Evolutionary conservation across 1,140 invertebrate genomes (phyloP).

Genomic region (Radopholus similis): DNA sequence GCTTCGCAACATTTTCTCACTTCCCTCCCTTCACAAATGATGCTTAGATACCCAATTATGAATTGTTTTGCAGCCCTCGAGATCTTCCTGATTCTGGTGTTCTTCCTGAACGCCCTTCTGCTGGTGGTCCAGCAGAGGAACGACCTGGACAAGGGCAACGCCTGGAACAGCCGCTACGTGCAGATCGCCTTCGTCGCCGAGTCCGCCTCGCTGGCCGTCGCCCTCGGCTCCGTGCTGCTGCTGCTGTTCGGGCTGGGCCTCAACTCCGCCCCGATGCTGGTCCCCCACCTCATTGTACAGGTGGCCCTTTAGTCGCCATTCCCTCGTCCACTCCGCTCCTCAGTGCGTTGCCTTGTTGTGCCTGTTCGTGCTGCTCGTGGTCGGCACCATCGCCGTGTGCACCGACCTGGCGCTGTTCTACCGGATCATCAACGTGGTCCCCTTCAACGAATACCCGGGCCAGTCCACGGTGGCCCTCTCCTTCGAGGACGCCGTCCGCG

Average conservation of each 20-base stretch:
- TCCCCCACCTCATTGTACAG: slow-evolving; percentile 56
- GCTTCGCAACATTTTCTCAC: no score
- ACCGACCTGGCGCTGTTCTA: slow-evolving; percentile 55
- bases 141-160: slow-evolving; percentile 18
- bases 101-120: slow-evolving; percentile 44
- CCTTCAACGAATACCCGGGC: slow-evolving; percentile 46
- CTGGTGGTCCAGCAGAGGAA: slow-evolving; percentile 51
- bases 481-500: slow-evolving; percentile 23
- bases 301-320: slow-evolving; percentile 24
- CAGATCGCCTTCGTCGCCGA: slow-evolving; percentile 41
- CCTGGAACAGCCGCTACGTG: slow-evolving; percentile 38
- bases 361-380: slow-evolving; percentile 43
- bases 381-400: slow-evolving; percentile 46
- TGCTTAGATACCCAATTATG: not conserved
- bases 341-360: slow-evolving; percentile 45
- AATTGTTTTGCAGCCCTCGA: slow-evolving; percentile 9
- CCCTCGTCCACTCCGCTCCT: slow-evolving; percentile 14
- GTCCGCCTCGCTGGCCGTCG: slow-evolving; percentile 39
- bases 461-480: slow-evolving; percentile 48
- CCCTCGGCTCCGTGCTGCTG: slow-evolving; percentile 39
- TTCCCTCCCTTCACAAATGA: not conserved
- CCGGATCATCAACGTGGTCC: slow-evolving; percentile 52
- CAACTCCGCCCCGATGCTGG: slow-evolving; percentile 46
- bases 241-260: slow-evolving; percentile 46
- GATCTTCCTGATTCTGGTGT: slow-evolving; percentile 22